Evolutionary conservation across 2,113 vertebrate genomes (phyloP), one percentile per base, ranked within the genome.

Genomic region (Indri indri): DNA sequence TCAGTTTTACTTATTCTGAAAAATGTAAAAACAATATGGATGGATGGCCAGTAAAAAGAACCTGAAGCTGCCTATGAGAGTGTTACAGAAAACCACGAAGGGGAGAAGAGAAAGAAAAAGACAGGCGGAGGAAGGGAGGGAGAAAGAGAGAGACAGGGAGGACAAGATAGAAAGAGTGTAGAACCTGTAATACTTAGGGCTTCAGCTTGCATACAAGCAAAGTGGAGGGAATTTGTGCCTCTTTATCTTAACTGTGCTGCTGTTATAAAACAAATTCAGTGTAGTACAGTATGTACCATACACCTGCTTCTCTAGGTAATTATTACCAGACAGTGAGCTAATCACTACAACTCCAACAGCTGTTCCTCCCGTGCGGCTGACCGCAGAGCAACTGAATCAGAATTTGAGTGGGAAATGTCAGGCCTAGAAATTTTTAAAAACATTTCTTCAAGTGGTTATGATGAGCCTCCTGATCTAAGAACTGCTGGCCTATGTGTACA

Each of bases 1-100:
- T 79, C n/a, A 71, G 10, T 63, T 94, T 82, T 81, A 91, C 61
- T 92, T 50, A 47, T 47, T 94, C 42, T 73, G 45, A 95, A 82
- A 25, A 90, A 52, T 25, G 85, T n/a, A 71, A 66, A 70, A 85
- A 61, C 27, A 63, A n/a, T 32, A 66, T 27, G 52, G 32, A 47
- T 11, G 73, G 23, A 88, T 61, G 68, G 47, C 52, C 32, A 86
- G 81, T 66, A 13, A 77, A 87, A 80, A 59, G 37, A 82, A 34
- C 40, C n/a, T 4, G 12, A 95, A 52, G 25, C 45, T 50, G 65
- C 11, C 5, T 30, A 17, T 65, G 23, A 83, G 42, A 57, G 12
- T 42, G 0, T 42, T 50, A 73, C 1, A 81, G 54, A 74, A 52
- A 93, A 95, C 76, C 37, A 45, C 4, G 27, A 34, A 88, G 22